Evolutionary conservation across 2,888 invertebrate genomes (phyloP).

Genomic region (Philereme transversata): DNA sequence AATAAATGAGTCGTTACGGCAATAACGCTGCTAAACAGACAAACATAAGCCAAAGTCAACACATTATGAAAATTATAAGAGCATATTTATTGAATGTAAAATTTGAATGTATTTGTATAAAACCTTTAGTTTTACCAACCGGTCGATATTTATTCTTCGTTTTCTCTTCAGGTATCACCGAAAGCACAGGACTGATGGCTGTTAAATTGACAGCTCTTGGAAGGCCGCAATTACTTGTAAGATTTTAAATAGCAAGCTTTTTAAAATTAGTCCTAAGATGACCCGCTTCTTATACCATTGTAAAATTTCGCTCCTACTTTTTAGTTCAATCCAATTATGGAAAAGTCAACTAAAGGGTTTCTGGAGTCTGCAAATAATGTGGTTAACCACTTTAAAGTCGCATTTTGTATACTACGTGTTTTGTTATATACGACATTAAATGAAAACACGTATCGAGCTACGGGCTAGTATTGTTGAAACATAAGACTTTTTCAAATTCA

Average conservation of each 20-base stretch:
- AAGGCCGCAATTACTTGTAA: constrained; percentile 97
- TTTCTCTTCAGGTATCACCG: constrained; percentile 92
- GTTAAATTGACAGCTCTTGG: constrained; percentile 98
- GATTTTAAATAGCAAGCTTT: constrained; percentile 49
- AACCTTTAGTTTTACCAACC: not conserved
- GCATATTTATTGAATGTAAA: not conserved
- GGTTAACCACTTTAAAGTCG: too few relatives aligned
- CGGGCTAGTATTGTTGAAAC: too few relatives aligned
- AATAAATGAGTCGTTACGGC: constrained; percentile 1
- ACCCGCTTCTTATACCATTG: too few relatives aligned
- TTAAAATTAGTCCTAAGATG: too few relatives aligned
- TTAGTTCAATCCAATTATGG: too few relatives aligned
- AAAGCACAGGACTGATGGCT: constrained; percentile 98
- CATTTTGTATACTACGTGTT: too few relatives aligned
- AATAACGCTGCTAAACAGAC: constrained; percentile 6
- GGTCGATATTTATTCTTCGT: not conserved
- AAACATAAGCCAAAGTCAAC: constrained; percentile 6
- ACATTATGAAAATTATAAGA: constrained; percentile 5
- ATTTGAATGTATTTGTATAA: not conserved
- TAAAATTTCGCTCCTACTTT: too few relatives aligned
- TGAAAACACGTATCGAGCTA: too few relatives aligned
- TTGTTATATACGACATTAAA: too few relatives aligned
- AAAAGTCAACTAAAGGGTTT: too few relatives aligned
- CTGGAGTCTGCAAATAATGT: too few relatives aligned
- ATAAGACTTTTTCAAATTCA: too few relatives aligned